These are phyloP conservation scores for Bombus polaris DNA, from an alignment of 1,140 invertebrate genomes.

Conservation along the genomic window DNA sequence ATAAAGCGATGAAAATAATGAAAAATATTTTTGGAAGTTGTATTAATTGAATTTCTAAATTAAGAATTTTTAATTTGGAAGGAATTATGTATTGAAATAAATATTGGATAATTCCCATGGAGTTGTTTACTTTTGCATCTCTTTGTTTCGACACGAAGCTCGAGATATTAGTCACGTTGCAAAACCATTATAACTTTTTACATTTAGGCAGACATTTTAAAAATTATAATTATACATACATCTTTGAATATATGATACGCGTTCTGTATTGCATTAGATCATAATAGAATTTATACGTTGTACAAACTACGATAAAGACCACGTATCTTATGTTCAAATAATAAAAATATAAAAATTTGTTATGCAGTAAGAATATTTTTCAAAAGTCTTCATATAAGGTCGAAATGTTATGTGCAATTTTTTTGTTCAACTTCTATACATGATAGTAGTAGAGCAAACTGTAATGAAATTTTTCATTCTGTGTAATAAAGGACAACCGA, in stretches of 20 bases:
- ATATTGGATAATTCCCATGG: not conserved
- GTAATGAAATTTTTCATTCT: not conserved
- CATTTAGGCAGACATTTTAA: not conserved
- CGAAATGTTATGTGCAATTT: not conserved
- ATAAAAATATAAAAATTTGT: slow-evolving; percentile 39
- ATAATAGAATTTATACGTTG: slow-evolving; percentile 11
- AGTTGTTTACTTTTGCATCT: slow-evolving; percentile 12
- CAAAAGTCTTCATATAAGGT: not conserved
- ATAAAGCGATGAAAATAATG: too few relatives aligned
- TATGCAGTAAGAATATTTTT: slow-evolving; percentile 24
- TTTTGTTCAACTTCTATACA: not conserved
- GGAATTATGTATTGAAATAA: not conserved
- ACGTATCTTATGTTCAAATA: slow-evolving; percentile 27
- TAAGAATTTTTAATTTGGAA: not conserved
- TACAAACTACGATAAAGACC: not conserved
- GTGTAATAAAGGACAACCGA: not conserved
- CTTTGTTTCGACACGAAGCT: not conserved
- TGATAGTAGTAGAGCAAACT: not conserved
- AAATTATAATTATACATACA: not conserved
- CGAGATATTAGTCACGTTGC: not conserved
- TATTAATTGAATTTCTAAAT: not conserved
- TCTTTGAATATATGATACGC: not conserved
- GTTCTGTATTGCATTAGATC: not conserved
- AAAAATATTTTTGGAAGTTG: not conserved
- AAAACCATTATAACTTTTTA: slow-evolving; percentile 5